These are phyloP conservation scores for Polymixis lichenea DNA, from an alignment of 2,888 invertebrate genomes.

Conservation along the genomic window DNA sequence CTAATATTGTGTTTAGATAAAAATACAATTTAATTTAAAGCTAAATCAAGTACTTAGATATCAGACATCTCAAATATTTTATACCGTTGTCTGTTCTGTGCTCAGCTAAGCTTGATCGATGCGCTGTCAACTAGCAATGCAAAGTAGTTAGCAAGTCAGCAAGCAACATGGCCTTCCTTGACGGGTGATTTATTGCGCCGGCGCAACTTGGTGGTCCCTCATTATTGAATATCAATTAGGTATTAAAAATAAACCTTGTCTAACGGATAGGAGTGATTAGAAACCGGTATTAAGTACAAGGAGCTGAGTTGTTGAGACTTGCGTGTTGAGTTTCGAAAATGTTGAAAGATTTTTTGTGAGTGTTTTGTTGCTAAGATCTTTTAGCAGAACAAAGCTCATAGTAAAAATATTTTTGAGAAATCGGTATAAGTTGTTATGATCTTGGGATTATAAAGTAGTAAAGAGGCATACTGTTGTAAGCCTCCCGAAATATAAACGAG, in stretches of 20 bases:
- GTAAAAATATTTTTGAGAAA: constrained; percentile 1
- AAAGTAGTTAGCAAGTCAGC: constrained; percentile 69
- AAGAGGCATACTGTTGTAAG: background rate
- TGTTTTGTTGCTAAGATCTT: background rate
- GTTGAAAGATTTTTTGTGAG: constrained; percentile 9
- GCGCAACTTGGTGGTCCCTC: constrained; percentile 69
- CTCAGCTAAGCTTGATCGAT: constrained; percentile 62
- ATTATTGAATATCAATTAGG: constrained; percentile 71
- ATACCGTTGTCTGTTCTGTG: constrained; percentile 52
- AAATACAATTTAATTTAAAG: constrained; percentile 12
- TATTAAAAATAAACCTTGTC: constrained; percentile 65
- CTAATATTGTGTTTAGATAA: background rate
- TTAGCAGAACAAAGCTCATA: background rate
- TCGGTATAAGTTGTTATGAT: background rate
- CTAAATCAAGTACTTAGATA: constrained; percentile 18
- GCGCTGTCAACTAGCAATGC: constrained; percentile 64
- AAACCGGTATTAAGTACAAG: constrained; percentile 54
- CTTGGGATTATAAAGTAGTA: background rate
- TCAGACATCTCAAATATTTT: constrained; percentile 53
- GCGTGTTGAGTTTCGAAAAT: constrained; percentile 11
- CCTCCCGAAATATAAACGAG: background rate
- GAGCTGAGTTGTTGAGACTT: constrained; percentile 2
- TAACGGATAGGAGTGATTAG: constrained; percentile 55
- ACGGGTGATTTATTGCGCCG: constrained; percentile 69
- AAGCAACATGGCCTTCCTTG: constrained; percentile 68